Evolutionary conservation across 2,888 invertebrate genomes (phyloP), one percentile per base, ranked within the genome.

Genomic region (Polymixis lichenea): DNA sequence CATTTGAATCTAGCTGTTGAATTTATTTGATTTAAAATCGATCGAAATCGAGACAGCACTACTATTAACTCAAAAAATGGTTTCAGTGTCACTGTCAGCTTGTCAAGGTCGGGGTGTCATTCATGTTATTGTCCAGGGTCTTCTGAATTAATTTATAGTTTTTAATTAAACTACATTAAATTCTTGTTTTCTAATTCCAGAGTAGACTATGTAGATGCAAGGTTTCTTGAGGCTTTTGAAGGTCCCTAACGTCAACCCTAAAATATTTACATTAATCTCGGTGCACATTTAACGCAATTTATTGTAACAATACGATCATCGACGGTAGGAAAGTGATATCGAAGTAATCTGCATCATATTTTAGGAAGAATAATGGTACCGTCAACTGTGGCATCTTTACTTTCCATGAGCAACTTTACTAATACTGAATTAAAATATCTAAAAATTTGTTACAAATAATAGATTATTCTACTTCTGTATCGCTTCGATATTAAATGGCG

Each of bases 31-130:
- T 38, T 71, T 46, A 17, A 19, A 11, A 19, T 64, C 25, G 1
- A 43, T 17, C 0, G 28, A 17, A 17, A 0, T 9, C 0, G 25
- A 19, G 32, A 38, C 19, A 51, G 15, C 53, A 55, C 32, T 28
- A 62, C 0, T 19, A 55, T 0, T 38, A 9, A 1, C 43, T 46
- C 38, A 0, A 28, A 60, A 43, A 71, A 68, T 15, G 25, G 28
- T 51, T 22, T 25, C 17, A 49, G 19, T 72, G 73, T 80, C 81
- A 49, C 25, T 62, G 77, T 75, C 75, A 77, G 51, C 25, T 55
- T 43, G 22, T 74, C 62, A 74, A 81, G 49, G 61, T 49, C 49
- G 56, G 43, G 15, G 38, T 19, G 53, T 74, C 19, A 55, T 55
- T 74, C 19, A 55, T 55, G 43, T 5, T 43, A 46, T 8, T 43